Percentiles rank a stretch among this genome's conserved stretches.
These are phyloP conservation scores for Thripadectes ignobilis DNA, from an alignment of 2,797 vertebrate genomes.

Conservation along the genomic window DNA sequence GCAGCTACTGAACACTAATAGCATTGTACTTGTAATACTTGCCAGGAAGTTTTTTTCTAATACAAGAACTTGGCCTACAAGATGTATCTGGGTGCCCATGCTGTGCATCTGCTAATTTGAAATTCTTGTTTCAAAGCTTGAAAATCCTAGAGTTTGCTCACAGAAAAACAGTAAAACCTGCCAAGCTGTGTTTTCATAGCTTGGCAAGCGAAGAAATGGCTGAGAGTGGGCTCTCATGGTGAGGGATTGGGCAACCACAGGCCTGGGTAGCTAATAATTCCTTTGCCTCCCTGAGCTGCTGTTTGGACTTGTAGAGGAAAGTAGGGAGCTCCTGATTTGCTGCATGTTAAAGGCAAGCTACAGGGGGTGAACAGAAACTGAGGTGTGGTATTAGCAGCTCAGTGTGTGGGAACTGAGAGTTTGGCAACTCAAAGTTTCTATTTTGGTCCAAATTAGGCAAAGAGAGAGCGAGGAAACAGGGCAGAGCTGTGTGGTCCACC, in stretches of 20 bases:
- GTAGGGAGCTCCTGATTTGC: background rate
- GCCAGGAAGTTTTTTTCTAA: background rate
- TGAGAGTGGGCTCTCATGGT: background rate
- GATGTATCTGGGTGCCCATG: background rate
- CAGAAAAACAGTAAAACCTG: background rate
- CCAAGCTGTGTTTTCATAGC: background rate
- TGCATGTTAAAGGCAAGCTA: background rate
- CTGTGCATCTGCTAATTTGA: background rate
- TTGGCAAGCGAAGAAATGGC: background rate
- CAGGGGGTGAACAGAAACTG: background rate
- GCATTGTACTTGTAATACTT: background rate
- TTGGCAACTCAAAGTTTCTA: background rate
- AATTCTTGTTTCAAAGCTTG: background rate
- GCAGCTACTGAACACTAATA: background rate
- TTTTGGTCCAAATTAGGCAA: background rate
- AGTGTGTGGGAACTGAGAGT: background rate
- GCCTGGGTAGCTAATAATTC: background rate
- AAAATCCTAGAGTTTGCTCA: background rate
- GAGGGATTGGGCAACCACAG: background rate
- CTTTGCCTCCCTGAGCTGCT: background rate
- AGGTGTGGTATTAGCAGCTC: background rate
- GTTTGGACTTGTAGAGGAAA: background rate
- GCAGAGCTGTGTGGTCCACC: background rate
- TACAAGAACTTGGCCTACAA: background rate
- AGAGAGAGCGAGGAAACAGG: background rate